Percentiles rank a stretch among this genome's conserved stretches.
Conservation (phyloP, 1,140 invertebrate genomes). For the Conus ventricosus region DNA sequence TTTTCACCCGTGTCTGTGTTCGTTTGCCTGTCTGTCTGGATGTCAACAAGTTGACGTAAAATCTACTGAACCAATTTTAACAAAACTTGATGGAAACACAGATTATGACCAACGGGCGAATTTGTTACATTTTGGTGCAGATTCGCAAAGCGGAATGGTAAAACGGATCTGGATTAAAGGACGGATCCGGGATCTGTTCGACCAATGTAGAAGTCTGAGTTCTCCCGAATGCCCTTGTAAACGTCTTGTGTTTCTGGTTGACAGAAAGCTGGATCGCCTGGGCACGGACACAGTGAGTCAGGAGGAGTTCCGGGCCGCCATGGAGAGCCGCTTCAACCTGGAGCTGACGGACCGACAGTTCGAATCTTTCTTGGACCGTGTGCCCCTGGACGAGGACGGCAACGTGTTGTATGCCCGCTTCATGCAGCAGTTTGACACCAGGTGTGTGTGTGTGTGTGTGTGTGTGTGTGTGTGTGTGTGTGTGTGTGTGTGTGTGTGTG, state of each 20-base stretch:
- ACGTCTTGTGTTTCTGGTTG: not conserved
- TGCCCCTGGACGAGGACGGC: slow-evolving; percentile 71
- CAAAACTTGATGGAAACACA: no score
- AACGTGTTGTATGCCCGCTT: slow-evolving; percentile 73
- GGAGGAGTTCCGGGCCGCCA: slow-evolving; percentile 74
- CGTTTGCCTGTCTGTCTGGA: no score
- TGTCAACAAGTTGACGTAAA: no score
- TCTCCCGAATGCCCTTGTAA: no score
- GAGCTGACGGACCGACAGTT: slow-evolving; percentile 72
- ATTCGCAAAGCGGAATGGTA: no score
- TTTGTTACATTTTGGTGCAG: no score
- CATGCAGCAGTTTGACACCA: slow-evolving; percentile 74
- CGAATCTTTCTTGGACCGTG: slow-evolving; percentile 65
- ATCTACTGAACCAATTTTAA: no score
- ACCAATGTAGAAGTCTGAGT: no score
- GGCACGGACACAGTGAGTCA: slow-evolving; percentile 67
- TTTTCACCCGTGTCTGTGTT: no score
- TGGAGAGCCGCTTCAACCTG: slow-evolving; percentile 71
- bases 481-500: not conserved
- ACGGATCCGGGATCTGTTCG: no score
- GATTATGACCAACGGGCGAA: no score
- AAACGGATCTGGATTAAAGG: no score
- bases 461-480: not conserved
- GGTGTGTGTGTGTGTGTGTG: slow-evolving; percentile 51
- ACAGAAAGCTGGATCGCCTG: slow-evolving; percentile 71